Percentiles rank a stretch among this genome's conserved stretches.
Evolutionary conservation across 2,888 invertebrate genomes (phyloP).

Genomic region (Gastrophysa polygoni): DNA sequence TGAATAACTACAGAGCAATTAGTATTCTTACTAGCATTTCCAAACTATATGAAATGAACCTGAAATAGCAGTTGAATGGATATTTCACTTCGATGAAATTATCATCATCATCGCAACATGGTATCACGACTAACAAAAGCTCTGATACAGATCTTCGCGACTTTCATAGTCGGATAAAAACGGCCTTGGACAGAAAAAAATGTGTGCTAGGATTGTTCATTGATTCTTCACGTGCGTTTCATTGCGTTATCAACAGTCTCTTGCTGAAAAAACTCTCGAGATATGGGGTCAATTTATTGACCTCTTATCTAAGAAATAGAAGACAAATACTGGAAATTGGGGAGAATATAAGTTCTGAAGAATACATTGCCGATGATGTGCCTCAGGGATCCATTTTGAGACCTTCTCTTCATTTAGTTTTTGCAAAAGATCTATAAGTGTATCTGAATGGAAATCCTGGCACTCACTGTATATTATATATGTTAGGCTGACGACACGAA

Average conservation of each 20-base stretch:
- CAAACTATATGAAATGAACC: slow-evolving; percentile 8
- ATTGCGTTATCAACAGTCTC: neutral
- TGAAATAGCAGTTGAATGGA: neutral
- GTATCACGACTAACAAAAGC: slow-evolving; percentile 5
- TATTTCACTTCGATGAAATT: neutral
- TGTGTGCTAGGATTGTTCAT: neutral
- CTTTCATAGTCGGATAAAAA: slow-evolving; percentile 5
- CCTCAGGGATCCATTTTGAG: no score
- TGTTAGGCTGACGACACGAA: no score
- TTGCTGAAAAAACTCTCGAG: slow-evolving; percentile 5
- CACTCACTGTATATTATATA: no score
- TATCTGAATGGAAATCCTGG: no score
- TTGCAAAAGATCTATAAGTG: no score
- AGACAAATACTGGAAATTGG: no score
- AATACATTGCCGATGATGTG: no score
- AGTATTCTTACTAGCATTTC: slow-evolving; percentile 2
- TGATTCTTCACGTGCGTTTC: no score
- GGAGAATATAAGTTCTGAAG: no score
- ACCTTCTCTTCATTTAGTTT: no score
- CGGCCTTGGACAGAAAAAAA: slow-evolving; percentile 5
- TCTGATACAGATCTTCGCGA: slow-evolving; percentile 5
- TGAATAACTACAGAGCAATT: slow-evolving; percentile 7
- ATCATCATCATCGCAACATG: slow-evolving; percentile 3
- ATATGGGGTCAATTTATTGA: neutral
- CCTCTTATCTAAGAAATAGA: no score